Percentiles rank a stretch among this genome's conserved stretches.
Evolutionary conservation across 2,797 vertebrate genomes (phyloP).

Genomic region (Anolis apletophallus): DNA sequence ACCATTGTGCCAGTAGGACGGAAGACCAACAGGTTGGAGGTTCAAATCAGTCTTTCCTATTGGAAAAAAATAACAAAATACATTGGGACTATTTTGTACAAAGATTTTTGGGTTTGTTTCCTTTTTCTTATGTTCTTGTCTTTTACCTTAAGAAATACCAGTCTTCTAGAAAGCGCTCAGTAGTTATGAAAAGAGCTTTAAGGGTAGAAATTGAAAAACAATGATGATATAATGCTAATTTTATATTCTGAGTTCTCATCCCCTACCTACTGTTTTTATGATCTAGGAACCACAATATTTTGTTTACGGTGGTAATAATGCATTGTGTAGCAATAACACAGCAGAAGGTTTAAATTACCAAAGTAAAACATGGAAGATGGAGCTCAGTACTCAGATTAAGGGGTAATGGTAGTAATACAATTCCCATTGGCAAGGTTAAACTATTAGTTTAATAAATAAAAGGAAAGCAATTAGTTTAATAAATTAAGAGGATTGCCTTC

Average conservation of each 20-base stretch:
- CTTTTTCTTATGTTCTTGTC: slow-evolving; percentile 28
- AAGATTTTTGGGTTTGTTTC: background rate
- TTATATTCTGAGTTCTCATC: slow-evolving; percentile 66
- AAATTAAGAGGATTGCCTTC: slow-evolving; percentile 54
- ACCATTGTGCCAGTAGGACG: no score
- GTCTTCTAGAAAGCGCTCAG: slow-evolving; percentile 52
- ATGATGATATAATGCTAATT: slow-evolving; percentile 57
- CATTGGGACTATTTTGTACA: background rate
- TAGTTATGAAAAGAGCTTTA: slow-evolving; percentile 37
- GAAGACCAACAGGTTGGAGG: no score
- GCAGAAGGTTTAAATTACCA: slow-evolving; percentile 68
- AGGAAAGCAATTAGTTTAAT: slow-evolving; percentile 68
- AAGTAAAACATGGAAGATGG: slow-evolving; percentile 61
- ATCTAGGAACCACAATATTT: slow-evolving; percentile 61
- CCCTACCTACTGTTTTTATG: slow-evolving; percentile 71
- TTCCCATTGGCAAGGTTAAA: slow-evolving; percentile 57
- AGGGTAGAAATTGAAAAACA: slow-evolving; percentile 43
- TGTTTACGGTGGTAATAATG: slow-evolving; percentile 68
- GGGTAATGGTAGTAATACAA: slow-evolving; percentile 37
- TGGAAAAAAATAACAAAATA: background rate
- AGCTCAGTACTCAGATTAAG: slow-evolving; percentile 40
- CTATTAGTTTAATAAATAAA: slow-evolving; percentile 73
- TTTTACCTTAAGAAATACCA: slow-evolving; percentile 50
- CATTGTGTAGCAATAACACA: slow-evolving; percentile 57
- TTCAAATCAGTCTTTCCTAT: background rate